Base-by-base conservation (phyloP, 2,797 vertebrate genomes). In the Naso thynnoides region DNA sequence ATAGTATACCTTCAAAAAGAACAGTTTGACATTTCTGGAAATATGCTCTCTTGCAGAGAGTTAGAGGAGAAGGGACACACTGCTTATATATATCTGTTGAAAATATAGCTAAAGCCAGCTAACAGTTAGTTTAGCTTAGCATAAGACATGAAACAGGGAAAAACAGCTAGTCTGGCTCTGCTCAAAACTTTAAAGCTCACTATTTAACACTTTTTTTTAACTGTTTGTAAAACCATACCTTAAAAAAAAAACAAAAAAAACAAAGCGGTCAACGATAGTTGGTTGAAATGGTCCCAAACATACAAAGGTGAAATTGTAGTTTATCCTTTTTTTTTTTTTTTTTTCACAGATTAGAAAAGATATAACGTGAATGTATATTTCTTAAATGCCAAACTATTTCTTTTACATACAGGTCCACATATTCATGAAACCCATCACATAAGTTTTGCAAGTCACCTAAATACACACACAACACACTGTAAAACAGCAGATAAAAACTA, bases 401-500 rank as follows among this genome's bases (percentile, higher is more conserved):
- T 76, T 75, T 26, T 24, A 39, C 47, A 44, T 8, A 63, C 42
- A 24, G n/a, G 18, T 55, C 26, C n/a, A 23, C 23, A 6, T 26
- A 10, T 42, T 58, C 18, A 63, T 16, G 7, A 58, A 76, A 60
- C 19, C 26, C 57, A 23, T 53, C 44, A 31, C 31, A 47, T 68
- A 19, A 9, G 47, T 45, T 50, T 14, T 14, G n/a, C 2, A 60
- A 24, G 27, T 45, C 47, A 50, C 36, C 42, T 69, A n/a, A 61
- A 49, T 6, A n/a, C n/a, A n/a, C n/a, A n/a, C n/a, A n/a, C n/a
- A n/a, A 24, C n/a, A 59, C 23, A 27, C 31, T 10, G 21, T 50
- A 6, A 16, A 53, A 70, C 24, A 68, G 45, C 64, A 53, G 21
- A 67, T 57, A 39, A 66, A 68, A 80, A 52, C 5, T 15, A 16